Evolutionary conservation across 2,888 invertebrate genomes (phyloP).

Genomic region (Busseola fusca): DNA sequence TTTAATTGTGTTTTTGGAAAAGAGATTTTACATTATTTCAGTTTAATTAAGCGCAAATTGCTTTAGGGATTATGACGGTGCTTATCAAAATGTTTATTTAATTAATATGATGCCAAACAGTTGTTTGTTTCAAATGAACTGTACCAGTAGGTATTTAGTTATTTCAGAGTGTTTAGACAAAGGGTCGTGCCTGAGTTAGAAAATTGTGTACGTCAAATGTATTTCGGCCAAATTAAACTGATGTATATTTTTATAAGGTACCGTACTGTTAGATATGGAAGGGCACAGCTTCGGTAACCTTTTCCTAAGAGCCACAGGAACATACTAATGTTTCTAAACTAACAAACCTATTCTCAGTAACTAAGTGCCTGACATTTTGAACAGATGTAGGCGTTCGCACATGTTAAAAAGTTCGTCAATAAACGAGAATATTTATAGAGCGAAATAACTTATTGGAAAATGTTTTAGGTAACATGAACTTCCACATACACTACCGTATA

Average conservation of each 20-base stretch:
- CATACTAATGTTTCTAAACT: background rate
- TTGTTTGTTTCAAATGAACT: background rate
- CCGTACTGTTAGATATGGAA: background rate
- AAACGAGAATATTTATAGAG: constrained; percentile 5
- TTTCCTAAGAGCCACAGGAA: background rate
- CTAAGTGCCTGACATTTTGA: background rate
- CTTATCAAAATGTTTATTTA: background rate
- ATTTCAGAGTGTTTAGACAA: constrained; percentile 1
- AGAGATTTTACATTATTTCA: constrained; percentile 5
- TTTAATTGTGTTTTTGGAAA: constrained; percentile 23
- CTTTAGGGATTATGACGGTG: background rate
- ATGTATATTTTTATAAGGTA: background rate
- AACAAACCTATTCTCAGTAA: background rate
- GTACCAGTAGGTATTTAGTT: background rate
- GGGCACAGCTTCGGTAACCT: background rate
- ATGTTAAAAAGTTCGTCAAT: background rate
- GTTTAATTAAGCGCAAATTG: constrained; percentile 5
- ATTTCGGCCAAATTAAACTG: background rate
- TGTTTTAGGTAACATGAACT: background rate
- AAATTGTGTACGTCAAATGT: background rate
- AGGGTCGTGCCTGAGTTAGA: background rate
- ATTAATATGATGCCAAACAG: background rate
- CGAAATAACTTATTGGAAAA: constrained; percentile 6
- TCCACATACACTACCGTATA: background rate
- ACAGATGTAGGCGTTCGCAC: background rate